phyloP scores from a whole-genome alignment of 2,113 vertebrate species.

The Seriola dumerili region DNA sequence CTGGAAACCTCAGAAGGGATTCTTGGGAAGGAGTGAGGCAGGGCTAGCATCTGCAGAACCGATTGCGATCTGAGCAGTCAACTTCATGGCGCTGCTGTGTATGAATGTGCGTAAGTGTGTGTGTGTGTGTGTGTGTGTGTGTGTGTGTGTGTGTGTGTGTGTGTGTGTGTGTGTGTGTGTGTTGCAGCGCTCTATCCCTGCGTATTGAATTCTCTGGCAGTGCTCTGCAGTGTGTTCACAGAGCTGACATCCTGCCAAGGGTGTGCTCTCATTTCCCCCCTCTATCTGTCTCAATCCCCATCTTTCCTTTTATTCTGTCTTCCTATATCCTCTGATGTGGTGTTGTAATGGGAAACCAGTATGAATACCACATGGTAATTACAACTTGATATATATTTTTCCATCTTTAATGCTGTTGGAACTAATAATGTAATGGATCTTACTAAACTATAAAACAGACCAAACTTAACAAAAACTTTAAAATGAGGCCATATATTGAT shows the following conservation, averaged over 20 bases:
- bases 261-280: conserved; percentile 53
- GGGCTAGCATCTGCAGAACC: conserved; percentile 74
- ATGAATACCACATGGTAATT: conserved; percentile 41
- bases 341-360: conserved; percentile 50
- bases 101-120: conserved; percentile 11
- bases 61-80: conserved; percentile 68
- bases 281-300: conserved; percentile 55
- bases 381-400: conserved; percentile 28
- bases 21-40: conserved; percentile 54
- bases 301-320: conserved; percentile 52
- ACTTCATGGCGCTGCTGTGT: conserved; percentile 52
- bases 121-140: conserved; percentile 22
- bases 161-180: conserved; percentile 20
- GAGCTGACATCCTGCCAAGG: conserved; percentile 76
- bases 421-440: neutral
- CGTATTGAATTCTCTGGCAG: conserved; percentile 75
- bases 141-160: conserved; percentile 23
- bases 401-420: conserved; percentile 27
- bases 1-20: conserved; percentile 65
- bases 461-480: neutral
- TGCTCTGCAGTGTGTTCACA: conserved; percentile 61
- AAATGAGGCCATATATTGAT: neutral
- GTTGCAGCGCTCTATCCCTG: conserved; percentile 58
- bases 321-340: conserved; percentile 52
- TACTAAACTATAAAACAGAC: neutral